Base-by-base conservation (phyloP, 2,888 invertebrate genomes). In the Leptura quadrifasciata region DNA sequence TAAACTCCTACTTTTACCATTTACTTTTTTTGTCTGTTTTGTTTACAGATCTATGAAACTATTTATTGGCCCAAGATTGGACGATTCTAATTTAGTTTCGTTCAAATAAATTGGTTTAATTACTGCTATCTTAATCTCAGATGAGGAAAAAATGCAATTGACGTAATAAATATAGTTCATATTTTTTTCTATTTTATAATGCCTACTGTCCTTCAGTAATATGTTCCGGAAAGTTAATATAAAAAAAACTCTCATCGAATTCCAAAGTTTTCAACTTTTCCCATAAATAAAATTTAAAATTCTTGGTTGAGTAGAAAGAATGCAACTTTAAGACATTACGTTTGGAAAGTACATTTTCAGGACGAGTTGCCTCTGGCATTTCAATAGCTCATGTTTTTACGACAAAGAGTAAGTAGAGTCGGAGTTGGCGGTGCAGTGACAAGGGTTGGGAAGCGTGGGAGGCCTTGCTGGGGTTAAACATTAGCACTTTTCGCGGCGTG, bases 401-500 rank as follows among this genome's bases (percentile, higher is more conserved):
- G 78, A 77, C 77, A 77, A 65, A 65, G 73, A 61, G 74, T 57
- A 67, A 75, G 76, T 74, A 69, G 31, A 58, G 69, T 60, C 8
- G 39, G 35, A 69, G 69, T 58, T 47, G 74, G 76, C 72, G 76
- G 74, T 77, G 81, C 79, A 79, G 78, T 80, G 81, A 81, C 81
- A 81, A 82, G 82, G 82, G 83, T 80, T 74, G 74, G 74, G 67
- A 52, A 57, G 52, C 52, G 61, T 52, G 61, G 71, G 71, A 76
- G 75, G 78, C 74, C 76, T 83, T 79, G 79, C 82, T 79, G 78
- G 81, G 84, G 83, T 85, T 87, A 85, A 86, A 86, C 87, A 88
- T 87, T 86, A 88, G 86, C 86, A 87, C 87, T 87, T 87, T 86
- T 84, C 84, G 84, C 82, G 81, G 84, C 82, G 83, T 83, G 83